phyloP scores from a whole-genome alignment of 2,113 vertebrate genomes.

The Malaclemys terrapin region DNA sequence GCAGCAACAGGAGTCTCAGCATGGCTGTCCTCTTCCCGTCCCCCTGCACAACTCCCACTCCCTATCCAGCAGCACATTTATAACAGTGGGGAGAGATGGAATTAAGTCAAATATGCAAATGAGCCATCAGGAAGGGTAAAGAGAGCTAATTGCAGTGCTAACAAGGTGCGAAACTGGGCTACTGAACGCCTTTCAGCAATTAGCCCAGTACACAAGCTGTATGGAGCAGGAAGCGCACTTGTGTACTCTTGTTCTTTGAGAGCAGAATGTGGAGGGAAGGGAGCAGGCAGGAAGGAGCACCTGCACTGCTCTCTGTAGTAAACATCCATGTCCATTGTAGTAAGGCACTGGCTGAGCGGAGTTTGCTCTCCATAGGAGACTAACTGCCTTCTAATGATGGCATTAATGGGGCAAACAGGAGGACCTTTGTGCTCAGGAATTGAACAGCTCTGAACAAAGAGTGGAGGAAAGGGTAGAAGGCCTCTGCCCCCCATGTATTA shows the following conservation, averaged over 20 bases:
- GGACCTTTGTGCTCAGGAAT: conserved; percentile 71
- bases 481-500: background rate
- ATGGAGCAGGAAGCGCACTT: background rate
- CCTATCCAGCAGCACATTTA: conserved; percentile 71
- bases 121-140: conserved; percentile 87
- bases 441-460: conserved; percentile 72
- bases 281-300: background rate
- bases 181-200: conserved; percentile 59
- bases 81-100: conserved; percentile 80
- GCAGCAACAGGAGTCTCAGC: conserved; percentile 31
- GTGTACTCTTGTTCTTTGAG: background rate
- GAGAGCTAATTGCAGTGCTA: conserved; percentile 86
- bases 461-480: conserved; percentile 29
- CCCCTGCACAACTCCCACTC: background rate
- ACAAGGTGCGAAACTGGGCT: conserved; percentile 86
- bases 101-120: conserved; percentile 86
- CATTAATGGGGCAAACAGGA: conserved; percentile 83
- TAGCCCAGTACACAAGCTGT: conserved; percentile 71
- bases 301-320: background rate
- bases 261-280: background rate
- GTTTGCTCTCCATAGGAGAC: conserved; percentile 75
- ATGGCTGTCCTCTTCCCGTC: conserved; percentile 13
- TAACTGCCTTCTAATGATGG: conserved; percentile 78
- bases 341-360: conserved; percentile 18
- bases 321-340: conserved; percentile 67